Percentiles rank a stretch among this genome's conserved stretches.
Conservation (phyloP, 2,797 vertebrate species). For the Eupleurogrammus muticus region DNA sequence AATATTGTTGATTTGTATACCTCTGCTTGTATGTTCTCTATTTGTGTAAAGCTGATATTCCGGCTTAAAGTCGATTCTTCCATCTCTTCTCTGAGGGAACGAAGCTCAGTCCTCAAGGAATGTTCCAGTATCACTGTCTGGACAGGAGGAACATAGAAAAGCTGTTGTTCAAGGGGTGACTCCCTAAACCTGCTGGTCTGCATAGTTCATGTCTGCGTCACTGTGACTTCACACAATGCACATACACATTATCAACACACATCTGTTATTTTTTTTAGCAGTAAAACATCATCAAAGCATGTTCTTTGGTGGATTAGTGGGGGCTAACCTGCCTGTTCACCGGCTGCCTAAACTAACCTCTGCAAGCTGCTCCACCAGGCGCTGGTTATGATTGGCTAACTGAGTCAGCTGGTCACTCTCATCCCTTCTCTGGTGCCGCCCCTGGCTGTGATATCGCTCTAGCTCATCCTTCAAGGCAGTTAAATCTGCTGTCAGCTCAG, state of each 20-base stretch:
- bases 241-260: conserved; percentile 10
- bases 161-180: conserved; percentile 26
- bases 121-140: conserved; percentile 86
- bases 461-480: conserved; percentile 67
- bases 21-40: conserved; percentile 83
- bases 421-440: conserved; percentile 75
- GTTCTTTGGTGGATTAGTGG: neutral
- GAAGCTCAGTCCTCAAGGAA: conserved; percentile 82
- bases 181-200: conserved; percentile 68
- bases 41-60: conserved; percentile 80
- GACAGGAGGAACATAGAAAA: conserved; percentile 13
- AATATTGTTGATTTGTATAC: conserved; percentile 56
- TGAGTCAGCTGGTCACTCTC: conserved; percentile 83
- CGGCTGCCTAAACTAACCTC: conserved; percentile 74
- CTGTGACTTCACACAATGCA: conserved; percentile 22
- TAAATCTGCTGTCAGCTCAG: conserved; percentile 80
- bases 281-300: neutral
- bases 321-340: neutral
- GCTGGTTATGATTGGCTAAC: conserved; percentile 85
- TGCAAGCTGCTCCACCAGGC: conserved; percentile 85
- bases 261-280: neutral
- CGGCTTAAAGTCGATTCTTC: conserved; percentile 83
- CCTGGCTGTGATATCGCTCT: conserved; percentile 75
- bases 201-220: conserved; percentile 61
- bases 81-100: conserved; percentile 83